Evolutionary conservation across 1,140 invertebrate genomes (phyloP).

Genomic region (Marisa cornuarietis): DNA sequence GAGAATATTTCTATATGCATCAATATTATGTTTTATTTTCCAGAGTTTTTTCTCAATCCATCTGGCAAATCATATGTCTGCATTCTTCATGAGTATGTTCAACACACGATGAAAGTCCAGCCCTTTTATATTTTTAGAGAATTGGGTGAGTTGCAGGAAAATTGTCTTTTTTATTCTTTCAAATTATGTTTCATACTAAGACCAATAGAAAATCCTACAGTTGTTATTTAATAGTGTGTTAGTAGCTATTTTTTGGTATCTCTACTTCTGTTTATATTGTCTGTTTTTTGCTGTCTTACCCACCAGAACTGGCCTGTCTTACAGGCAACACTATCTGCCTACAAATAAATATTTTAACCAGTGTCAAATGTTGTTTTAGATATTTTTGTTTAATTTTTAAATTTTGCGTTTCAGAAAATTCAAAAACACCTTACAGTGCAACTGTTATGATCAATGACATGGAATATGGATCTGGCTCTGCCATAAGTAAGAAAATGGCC

Average conservation of each 20-base stretch:
- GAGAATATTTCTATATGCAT: too few relatives aligned
- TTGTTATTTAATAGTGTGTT: too few relatives aligned
- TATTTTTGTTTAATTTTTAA: slow-evolving; percentile 6
- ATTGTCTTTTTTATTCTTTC: background rate
- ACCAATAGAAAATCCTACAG: too few relatives aligned
- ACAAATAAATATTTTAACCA: too few relatives aligned
- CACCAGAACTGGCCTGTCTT: too few relatives aligned
- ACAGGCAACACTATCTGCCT: too few relatives aligned
- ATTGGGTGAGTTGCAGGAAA: slow-evolving; percentile 72
- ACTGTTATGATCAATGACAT: slow-evolving; percentile 91
- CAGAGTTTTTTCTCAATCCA: slow-evolving; percentile 68
- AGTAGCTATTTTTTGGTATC: background rate
- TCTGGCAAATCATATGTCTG: slow-evolving; percentile 80
- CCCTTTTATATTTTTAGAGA: slow-evolving; percentile 93
- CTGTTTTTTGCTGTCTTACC: too few relatives aligned
- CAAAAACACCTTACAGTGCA: slow-evolving; percentile 90
- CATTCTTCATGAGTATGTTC: slow-evolving; percentile 95
- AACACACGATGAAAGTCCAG: slow-evolving; percentile 91
- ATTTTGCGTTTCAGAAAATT: slow-evolving; percentile 77
- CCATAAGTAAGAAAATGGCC: slow-evolving; percentile 93
- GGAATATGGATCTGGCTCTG: slow-evolving; percentile 90
- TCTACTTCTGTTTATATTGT: background rate
- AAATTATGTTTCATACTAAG: background rate
- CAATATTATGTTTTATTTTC: slow-evolving; percentile 25
- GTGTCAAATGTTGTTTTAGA: background rate